phyloP scores from a whole-genome alignment of 2,888 invertebrate genomes.

The Tipula confusa region DNA sequence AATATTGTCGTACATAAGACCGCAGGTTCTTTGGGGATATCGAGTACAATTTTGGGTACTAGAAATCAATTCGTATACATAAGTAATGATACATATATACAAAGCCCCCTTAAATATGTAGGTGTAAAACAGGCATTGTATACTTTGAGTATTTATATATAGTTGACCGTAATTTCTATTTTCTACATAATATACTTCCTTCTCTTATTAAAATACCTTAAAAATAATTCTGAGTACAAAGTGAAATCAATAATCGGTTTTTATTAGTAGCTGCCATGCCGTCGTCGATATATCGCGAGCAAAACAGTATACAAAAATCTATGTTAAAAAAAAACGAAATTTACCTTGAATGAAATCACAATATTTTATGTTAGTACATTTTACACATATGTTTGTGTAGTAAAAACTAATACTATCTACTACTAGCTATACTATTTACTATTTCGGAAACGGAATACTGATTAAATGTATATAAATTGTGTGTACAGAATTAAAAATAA shows the following conservation, averaged over 20 bases:
- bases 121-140: not conserved
- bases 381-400: not conserved
- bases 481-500: not conserved
- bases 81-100: not conserved
- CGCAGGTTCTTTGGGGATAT: not conserved
- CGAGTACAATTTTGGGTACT: not conserved
- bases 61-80: not conserved
- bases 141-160: not conserved
- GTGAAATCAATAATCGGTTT: not conserved
- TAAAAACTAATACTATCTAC: too few species aligned
- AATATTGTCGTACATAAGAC: not conserved
- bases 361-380: not conserved
- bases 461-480: not conserved
- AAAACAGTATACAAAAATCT: not conserved
- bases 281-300: not conserved
- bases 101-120: not conserved
- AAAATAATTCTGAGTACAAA: not conserved
- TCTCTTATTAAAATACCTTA: not conserved
- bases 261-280: not conserved
- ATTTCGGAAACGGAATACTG: not conserved
- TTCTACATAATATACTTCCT: not conserved
- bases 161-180: not conserved
- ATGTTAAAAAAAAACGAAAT: not conserved
- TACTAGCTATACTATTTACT: not conserved
- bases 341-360: slow-evolving; percentile 4